Evolutionary conservation across 2,888 invertebrate species (phyloP).

Genomic region (Doris montereyensis): DNA sequence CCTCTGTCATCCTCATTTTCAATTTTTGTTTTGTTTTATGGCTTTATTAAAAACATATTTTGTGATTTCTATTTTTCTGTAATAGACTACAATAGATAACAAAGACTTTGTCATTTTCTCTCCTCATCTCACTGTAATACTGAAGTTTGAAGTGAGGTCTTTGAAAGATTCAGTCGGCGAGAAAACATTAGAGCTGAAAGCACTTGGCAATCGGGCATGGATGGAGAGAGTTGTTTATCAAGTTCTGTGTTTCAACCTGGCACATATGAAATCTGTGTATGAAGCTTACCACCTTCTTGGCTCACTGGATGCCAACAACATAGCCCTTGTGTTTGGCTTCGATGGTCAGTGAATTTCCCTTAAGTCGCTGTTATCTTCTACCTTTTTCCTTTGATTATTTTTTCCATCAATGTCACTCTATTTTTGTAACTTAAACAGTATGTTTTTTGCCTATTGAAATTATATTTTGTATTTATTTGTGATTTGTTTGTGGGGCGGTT

Average conservation of each 20-base stretch:
- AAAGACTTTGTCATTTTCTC: too few species aligned
- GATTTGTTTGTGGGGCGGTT: too few species aligned
- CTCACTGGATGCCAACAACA: conserved; percentile 60
- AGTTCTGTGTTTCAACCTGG: conserved; percentile 56
- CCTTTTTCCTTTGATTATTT: background rate
- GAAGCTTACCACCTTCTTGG: conserved; percentile 56
- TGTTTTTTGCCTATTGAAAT: background rate
- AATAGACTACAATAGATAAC: too few species aligned
- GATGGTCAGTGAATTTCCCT: conserved; percentile 56
- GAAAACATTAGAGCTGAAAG: conserved; percentile 32
- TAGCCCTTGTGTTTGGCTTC: conserved; percentile 61
- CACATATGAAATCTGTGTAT: conserved; percentile 47
- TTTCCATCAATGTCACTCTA: background rate
- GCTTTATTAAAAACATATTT: too few species aligned
- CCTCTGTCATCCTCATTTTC: too few species aligned
- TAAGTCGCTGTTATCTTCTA: too few species aligned
- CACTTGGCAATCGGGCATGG: conserved; percentile 57
- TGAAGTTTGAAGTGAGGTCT: too few species aligned
- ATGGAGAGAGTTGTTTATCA: conserved; percentile 56
- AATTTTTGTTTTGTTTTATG: too few species aligned
- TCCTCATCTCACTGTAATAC: too few species aligned
- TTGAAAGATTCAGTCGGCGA: too few species aligned
- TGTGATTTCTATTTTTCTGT: too few species aligned
- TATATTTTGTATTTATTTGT: background rate
- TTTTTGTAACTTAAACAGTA: background rate